A percentile compares a stretch with the other conserved stretches of the same genome.
Conservation (phyloP, 2,888 invertebrate species). For the Acrobasis consociella region DNA sequence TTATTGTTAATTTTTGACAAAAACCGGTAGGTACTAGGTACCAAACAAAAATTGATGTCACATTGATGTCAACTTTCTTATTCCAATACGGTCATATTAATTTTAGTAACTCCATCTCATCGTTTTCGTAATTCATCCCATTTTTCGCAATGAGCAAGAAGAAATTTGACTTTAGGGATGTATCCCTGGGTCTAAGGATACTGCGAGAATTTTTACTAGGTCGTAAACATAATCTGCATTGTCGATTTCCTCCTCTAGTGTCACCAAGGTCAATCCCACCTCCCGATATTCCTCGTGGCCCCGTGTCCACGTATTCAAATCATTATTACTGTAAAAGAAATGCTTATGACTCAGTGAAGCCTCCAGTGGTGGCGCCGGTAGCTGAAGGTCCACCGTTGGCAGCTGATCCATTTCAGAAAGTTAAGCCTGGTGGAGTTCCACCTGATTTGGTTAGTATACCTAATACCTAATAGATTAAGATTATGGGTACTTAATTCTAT, state of each 20-base stretch:
- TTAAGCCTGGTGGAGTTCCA: slow-evolving; percentile 39
- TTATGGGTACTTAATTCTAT: no score
- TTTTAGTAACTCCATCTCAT: no score
- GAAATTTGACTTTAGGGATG: slow-evolving; percentile 56
- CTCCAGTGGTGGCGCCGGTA: slow-evolving; percentile 66
- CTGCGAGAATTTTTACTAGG: slow-evolving; percentile 62
- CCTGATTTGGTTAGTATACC: slow-evolving; percentile 46
- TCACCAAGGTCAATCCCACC: slow-evolving; percentile 60
- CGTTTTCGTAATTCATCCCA: no score
- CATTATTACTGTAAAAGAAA: slow-evolving; percentile 55
- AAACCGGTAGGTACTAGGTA: no score
- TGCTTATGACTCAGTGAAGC: slow-evolving; percentile 55
- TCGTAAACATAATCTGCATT: slow-evolving; percentile 52
- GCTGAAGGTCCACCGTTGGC: slow-evolving; percentile 50
- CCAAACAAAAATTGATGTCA: no score
- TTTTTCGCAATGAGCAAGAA: slow-evolving; percentile 29
- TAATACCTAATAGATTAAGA: no score
- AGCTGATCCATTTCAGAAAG: slow-evolving; percentile 39
- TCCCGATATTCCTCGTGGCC: slow-evolving; percentile 61
- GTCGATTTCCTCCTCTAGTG: slow-evolving; percentile 54
- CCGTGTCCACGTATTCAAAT: slow-evolving; percentile 56
- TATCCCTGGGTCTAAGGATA: slow-evolving; percentile 50
- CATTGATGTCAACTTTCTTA: no score
- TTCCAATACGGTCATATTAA: no score
- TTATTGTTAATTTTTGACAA: no score